Evolutionary conservation across 1,140 invertebrate species (phyloP).

Genomic region (Camponotus vicinus): DNA sequence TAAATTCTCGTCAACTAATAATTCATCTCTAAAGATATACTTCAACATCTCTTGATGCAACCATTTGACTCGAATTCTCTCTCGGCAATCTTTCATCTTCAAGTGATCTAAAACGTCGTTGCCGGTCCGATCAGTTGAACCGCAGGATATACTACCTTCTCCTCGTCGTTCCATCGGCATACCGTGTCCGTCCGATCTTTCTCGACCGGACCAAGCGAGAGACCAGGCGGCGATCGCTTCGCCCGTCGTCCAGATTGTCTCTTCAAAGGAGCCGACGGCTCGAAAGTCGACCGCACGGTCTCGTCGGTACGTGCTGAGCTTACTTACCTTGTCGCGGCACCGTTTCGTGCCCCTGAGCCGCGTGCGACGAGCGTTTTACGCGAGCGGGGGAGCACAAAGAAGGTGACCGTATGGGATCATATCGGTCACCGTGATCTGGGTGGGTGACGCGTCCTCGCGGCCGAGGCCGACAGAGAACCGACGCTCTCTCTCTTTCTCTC

Average conservation of each 20-base stretch:
- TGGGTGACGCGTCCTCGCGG: slow-evolving; percentile 76
- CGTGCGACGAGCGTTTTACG: slow-evolving; percentile 41
- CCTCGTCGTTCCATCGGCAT: background rate
- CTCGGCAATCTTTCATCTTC: background rate
- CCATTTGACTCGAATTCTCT: background rate
- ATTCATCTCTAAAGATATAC: background rate
- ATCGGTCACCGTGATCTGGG: slow-evolving; percentile 74
- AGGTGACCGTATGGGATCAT: slow-evolving; percentile 71
- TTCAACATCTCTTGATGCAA: background rate
- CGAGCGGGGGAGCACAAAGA: slow-evolving; percentile 59
- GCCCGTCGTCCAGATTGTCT: slow-evolving; percentile 72
- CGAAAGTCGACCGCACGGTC: slow-evolving; percentile 63
- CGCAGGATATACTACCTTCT: background rate
- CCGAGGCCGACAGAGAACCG: slow-evolving; percentile 18
- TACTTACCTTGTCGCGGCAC: slow-evolving; percentile 62
- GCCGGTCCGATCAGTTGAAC: background rate
- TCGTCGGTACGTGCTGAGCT: slow-evolving; percentile 68
- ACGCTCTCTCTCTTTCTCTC: background rate
- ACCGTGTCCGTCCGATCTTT: background rate
- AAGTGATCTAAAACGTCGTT: background rate
- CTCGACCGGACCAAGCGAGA: slow-evolving; percentile 4
- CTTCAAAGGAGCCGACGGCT: slow-evolving; percentile 73
- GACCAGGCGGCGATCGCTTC: slow-evolving; percentile 62
- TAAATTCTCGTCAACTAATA: background rate
- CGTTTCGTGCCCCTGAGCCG: slow-evolving; percentile 15